phyloP scores from a whole-genome alignment of 64 coral and sea anemone genomes.

The Platygyra sinensis region DNA sequence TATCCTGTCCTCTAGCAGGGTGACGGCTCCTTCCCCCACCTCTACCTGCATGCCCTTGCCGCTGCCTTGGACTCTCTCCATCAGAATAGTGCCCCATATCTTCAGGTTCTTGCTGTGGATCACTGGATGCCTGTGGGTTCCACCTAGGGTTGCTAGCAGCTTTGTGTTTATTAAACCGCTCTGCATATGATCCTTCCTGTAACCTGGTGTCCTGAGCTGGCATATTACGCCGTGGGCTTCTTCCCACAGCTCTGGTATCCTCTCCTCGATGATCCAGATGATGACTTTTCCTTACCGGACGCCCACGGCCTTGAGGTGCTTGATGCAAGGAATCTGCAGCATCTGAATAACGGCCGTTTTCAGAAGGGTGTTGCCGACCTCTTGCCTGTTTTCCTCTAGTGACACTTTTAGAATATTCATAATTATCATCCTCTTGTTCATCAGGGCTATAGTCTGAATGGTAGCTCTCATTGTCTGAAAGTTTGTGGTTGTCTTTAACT shows the following conservation, averaged over 20 bases:
- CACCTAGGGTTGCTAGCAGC: not conserved
- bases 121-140: not conserved
- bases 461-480: constrained; percentile 5
- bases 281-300: not conserved
- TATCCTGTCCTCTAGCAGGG: not conserved
- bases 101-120: not conserved
- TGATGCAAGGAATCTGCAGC: not conserved
- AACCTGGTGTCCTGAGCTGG: not conserved
- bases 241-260: not conserved
- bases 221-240: constrained; percentile 3
- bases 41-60: not conserved
- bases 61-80: not conserved
- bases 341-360: constrained; percentile 12
- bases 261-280: not conserved
- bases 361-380: not conserved
- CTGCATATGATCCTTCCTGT: constrained; percentile 39
- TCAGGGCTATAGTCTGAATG: constrained; percentile 29
- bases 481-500: not conserved
- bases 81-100: constrained; percentile 18
- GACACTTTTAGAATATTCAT: not conserved
- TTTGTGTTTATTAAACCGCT: constrained; percentile 10
- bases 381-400: not conserved
- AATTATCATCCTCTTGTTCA: not conserved
- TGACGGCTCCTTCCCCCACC: not conserved
- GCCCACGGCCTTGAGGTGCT: not conserved